Evolutionary conservation across 2,113 vertebrate genomes (phyloP).

Genomic region (Loxodonta africana): DNA sequence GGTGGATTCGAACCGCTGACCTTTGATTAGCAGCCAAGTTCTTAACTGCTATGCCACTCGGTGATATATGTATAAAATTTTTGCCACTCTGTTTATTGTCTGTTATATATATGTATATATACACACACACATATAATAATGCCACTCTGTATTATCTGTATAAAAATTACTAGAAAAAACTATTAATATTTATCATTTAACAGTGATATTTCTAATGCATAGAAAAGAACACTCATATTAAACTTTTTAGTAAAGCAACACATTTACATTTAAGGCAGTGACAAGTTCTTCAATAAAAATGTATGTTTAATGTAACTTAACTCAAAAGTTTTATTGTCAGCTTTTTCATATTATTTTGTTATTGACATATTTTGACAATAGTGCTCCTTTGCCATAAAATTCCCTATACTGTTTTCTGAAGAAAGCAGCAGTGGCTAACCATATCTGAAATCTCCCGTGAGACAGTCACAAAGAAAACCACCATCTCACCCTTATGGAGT

Average conservation of each 20-base stretch:
- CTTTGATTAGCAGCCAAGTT: too few relatives aligned
- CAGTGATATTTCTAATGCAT: constrained; percentile 97
- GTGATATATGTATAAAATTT: too few relatives aligned
- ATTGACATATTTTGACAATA: neutral
- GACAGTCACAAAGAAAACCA: neutral
- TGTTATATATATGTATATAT: too few relatives aligned
- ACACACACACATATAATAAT: too few relatives aligned
- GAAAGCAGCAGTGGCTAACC: neutral
- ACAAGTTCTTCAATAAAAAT: neutral
- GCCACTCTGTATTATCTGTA: too few relatives aligned
- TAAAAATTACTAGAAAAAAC: constrained; percentile 85
- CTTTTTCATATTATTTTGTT: neutral
- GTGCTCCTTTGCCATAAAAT: neutral
- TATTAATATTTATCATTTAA: constrained; percentile 91
- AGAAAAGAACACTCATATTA: constrained; percentile 94
- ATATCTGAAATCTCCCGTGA: neutral
- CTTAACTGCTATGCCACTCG: too few relatives aligned
- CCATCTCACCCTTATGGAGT: neutral
- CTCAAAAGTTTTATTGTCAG: neutral
- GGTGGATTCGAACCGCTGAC: too few relatives aligned
- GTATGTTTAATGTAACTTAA: neutral
- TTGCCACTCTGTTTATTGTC: too few relatives aligned
- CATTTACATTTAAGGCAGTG: neutral
- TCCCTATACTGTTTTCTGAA: neutral
- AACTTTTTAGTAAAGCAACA: constrained; percentile 55